Base-by-base conservation (phyloP, 1,140 invertebrate genomes). In the Metopolophium dirhodum region DNA sequence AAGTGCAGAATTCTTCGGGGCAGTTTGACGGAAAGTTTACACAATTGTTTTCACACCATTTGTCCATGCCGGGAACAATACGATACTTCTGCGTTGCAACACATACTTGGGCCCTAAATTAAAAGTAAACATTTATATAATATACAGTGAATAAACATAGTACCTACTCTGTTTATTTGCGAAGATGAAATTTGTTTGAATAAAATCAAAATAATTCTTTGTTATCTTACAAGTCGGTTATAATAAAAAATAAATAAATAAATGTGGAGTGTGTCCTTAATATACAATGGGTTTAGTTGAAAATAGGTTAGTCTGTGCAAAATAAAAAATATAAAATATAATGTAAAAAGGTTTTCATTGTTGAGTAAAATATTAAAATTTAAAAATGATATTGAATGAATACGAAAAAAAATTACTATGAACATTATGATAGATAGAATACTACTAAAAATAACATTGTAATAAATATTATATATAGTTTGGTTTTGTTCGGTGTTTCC, bases 11-110 rank as follows among this genome's bases (percentile, higher is more conserved):
- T 20, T 96, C 95, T 41, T 96, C 95, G 1, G 97, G 97, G 95
- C 98, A 98, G 95, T 98, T 97, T 4, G 98, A 97, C 35, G 98
- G 98, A 95, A 98, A 98, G 61, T 97, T 96, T 88, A 98, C 95
- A 94, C 98, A 98, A 95, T 98, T 98, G 35, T 95, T 96, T 95
- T 97, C 97, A 95, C 98, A 98, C 98, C 98, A 98, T 93, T 96
- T 96, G 93, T 96, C 96, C 96, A 98, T 97, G 45, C 97, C 97
- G 23, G 97, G 97, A 93, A 98, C 95, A 35, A 95, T 94, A 41
- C 96, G 96, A 95, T 96, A 98, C 3, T 95, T 94, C 18, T 95
- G 95, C 1, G 96, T 96, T 3, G 97, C 96, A 57, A 97, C 95
- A 95, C 97, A 98, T 30, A 98, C 96, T 95, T 98, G 97, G 94